A percentile compares a stretch with the other conserved stretches of the same genome.
phyloP scores from a whole-genome alignment of 2,888 invertebrate genomes.

The Rugalucina vietnamica region DNA sequence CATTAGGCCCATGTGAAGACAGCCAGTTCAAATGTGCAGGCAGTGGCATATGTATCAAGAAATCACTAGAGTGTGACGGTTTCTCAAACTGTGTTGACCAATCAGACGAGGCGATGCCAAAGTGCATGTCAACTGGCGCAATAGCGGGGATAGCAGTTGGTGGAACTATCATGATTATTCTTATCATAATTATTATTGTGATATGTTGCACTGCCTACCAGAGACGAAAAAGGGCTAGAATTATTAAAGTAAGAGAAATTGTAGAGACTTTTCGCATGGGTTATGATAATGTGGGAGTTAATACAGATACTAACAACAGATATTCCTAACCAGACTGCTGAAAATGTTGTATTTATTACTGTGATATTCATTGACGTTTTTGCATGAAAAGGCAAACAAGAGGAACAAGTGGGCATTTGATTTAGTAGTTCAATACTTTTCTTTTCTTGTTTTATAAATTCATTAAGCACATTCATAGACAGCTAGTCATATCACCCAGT shows the following conservation, averaged over 20 bases:
- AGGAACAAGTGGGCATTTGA: too few relatives aligned
- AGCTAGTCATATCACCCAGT: too few relatives aligned
- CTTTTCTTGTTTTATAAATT: too few relatives aligned
- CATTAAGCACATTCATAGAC: too few relatives aligned
- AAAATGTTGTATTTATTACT: too few relatives aligned
- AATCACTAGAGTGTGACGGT: constrained; percentile 51
- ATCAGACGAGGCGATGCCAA: constrained; percentile 59
- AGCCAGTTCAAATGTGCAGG: constrained; percentile 53
- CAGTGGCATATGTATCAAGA: constrained; percentile 46
- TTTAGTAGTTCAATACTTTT: too few relatives aligned
- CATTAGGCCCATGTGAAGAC: constrained; percentile 47
- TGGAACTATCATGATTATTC: constrained; percentile 40
- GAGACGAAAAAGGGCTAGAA: constrained; percentile 46
- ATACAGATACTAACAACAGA: not conserved
- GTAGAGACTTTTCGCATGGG: constrained; percentile 43
- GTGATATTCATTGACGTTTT: too few relatives aligned
- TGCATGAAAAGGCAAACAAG: too few relatives aligned
- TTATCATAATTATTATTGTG: constrained; percentile 49
- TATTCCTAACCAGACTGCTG: too few relatives aligned
- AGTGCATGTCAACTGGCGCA: constrained; percentile 52
- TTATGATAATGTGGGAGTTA: not conserved
- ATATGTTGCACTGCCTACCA: constrained; percentile 33
- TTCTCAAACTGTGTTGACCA: constrained; percentile 44
- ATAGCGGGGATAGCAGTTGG: constrained; percentile 48
- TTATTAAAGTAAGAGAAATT: constrained; percentile 60